Conservation (phyloP, 2,888 invertebrate species). For the Hybos culiciformis region DNA sequence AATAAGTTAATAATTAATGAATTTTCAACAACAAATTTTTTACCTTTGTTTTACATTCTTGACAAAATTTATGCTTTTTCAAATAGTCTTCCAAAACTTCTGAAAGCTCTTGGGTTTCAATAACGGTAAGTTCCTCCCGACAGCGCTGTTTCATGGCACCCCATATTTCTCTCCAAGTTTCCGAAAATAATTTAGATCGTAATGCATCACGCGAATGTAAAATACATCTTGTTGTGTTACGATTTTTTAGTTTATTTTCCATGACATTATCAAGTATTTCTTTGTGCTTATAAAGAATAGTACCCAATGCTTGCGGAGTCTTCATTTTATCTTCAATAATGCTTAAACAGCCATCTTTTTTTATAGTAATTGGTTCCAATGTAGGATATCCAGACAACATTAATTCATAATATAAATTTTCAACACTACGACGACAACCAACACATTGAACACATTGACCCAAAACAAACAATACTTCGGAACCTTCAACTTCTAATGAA, state of each 20-base stretch:
- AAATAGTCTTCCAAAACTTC: slow-evolving; percentile 81
- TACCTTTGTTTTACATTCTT: slow-evolving; percentile 87
- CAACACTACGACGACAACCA: slow-evolving; percentile 84
- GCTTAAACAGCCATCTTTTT: slow-evolving; percentile 60
- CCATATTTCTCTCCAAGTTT: slow-evolving; percentile 74
- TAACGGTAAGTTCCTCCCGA: slow-evolving; percentile 71
- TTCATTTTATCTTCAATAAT: slow-evolving; percentile 65
- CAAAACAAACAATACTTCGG: slow-evolving; percentile 69
- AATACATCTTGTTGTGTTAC: slow-evolving; percentile 78
- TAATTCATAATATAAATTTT: slow-evolving; percentile 74
- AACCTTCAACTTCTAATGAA: slow-evolving; percentile 69
- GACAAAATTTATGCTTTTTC: slow-evolving; percentile 85
- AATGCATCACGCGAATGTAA: slow-evolving; percentile 84
- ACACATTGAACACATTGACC: slow-evolving; percentile 89
- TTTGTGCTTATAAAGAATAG: slow-evolving; percentile 75
- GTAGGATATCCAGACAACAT: slow-evolving; percentile 75
- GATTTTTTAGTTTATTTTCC: slow-evolving; percentile 67
- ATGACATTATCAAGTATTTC: slow-evolving; percentile 62
- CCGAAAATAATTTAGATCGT: slow-evolving; percentile 53
- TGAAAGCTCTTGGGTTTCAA: slow-evolving; percentile 71
- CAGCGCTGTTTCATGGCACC: slow-evolving; percentile 69
- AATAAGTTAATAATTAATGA: no score
- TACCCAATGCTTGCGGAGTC: slow-evolving; percentile 68
- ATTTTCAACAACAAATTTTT: slow-evolving; percentile 13
- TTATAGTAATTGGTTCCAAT: slow-evolving; percentile 71